phyloP scores from a whole-genome alignment of 2,888 invertebrate genomes.

The Erebia palarica region DNA sequence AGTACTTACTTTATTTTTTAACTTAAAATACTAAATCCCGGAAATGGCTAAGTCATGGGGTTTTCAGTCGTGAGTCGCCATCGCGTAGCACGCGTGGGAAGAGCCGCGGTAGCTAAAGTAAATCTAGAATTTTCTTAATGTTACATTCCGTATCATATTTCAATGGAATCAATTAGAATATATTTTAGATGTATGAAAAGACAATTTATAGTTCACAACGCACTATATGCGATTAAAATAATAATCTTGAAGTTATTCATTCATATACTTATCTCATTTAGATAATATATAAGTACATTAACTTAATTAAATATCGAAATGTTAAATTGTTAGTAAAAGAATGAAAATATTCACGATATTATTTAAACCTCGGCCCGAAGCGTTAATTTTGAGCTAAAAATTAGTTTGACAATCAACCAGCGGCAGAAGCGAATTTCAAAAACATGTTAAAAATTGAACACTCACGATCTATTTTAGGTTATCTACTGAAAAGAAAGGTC shows the following conservation, averaged over 20 bases:
- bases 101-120: constrained; percentile 45
- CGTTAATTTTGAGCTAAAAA: not conserved
- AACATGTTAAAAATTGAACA: constrained; percentile 2
- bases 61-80: constrained; percentile 36
- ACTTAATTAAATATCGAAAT: no score
- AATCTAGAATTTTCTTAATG: constrained; percentile 50
- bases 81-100: constrained; percentile 51
- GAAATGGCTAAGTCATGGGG: constrained; percentile 14
- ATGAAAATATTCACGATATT: no score
- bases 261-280: no score
- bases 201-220: constrained; percentile 13
- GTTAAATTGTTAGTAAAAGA: no score
- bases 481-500: constrained; percentile 30
- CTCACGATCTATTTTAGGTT: constrained; percentile 13
- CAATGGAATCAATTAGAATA: constrained; percentile 26
- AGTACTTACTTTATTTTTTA: not conserved
- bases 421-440: not conserved
- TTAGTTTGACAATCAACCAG: not conserved
- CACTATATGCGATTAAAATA: not conserved
- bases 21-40: not conserved
- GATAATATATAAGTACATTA: not conserved
- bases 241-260: no score
- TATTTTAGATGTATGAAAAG: constrained; percentile 12
- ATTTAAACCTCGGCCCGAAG: not conserved
- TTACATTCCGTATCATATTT: constrained; percentile 24